Base-by-base conservation (phyloP, 2,113 vertebrate genomes). In the Bos indicus region DNA sequence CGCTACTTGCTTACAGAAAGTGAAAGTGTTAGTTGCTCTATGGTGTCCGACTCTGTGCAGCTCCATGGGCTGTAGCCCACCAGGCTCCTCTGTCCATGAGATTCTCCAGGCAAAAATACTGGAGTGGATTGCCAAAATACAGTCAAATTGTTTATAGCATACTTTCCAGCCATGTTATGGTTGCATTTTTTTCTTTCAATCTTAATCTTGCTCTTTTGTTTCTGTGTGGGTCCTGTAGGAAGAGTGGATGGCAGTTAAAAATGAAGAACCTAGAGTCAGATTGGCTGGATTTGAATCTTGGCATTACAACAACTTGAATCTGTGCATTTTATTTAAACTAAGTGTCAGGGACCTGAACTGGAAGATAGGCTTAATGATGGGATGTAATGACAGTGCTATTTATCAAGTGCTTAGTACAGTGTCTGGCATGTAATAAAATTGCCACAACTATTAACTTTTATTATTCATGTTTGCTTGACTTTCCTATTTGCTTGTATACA, bases 281-380 rank as follows among this genome's bases (percentile, higher is more conserved):
- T 28, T 59, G 51, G 25, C 43, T 71, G 57, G 19, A 36, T 92
- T 90, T 89, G 67, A 86, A 46, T 59, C 14, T 67, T 88, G 56
- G 57, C 51, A 16, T 78, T 67, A 59, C 10, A 43, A 21, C 40
- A 43, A 26, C 64, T 64, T 62, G 17, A 40, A 40, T 56, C 6
- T 95, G 46, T 52, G 9, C 36, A 74, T 88, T 97, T 96, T 85
- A 85, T 46, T 95, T 94, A 82, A 90, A 85, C 48, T 67, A 67
- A 56, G 52, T 9, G 6, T 81, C 80, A 71, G 48, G 9, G 26
- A 60, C 74, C 51, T 84, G 28, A 90, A 13, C 23, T 67, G n/a
- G 77, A 90, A 78, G 60, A 36, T 15, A 40, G 80, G 51, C 40
- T 54, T 92, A 59, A 46, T 60, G 30, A 77, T 60, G 81, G 19